Evolutionary conservation across 2,888 invertebrate species (phyloP).

Genomic region (Lathronympha strigana): DNA sequence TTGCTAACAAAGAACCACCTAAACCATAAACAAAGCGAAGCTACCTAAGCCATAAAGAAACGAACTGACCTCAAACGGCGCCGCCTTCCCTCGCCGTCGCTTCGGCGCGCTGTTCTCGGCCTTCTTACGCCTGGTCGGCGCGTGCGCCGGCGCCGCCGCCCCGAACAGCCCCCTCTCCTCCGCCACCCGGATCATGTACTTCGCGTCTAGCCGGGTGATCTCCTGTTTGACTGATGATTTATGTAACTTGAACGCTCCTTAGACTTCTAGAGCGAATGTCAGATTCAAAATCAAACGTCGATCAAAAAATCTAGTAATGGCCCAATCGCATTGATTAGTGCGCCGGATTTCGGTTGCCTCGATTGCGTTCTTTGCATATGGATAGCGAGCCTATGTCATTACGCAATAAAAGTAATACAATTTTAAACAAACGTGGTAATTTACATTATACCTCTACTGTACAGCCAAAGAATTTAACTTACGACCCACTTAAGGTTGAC

Average conservation of each 20-base stretch:
- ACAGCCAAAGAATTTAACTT: too few relatives aligned
- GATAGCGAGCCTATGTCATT: too few relatives aligned
- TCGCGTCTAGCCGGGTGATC: slow-evolving; percentile 90
- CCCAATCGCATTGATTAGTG: too few relatives aligned
- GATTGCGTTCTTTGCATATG: too few relatives aligned
- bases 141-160: slow-evolving; percentile 64
- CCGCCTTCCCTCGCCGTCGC: slow-evolving; percentile 60
- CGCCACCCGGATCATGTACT: slow-evolving; percentile 93
- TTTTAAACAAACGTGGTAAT: too few relatives aligned
- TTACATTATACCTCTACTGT: too few relatives aligned
- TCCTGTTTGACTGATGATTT: slow-evolving; percentile 74
- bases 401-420: too few relatives aligned
- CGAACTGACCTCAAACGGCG: background rate
- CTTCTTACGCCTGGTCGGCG: slow-evolving; percentile 65
- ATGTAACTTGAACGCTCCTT: slow-evolving; percentile 47
- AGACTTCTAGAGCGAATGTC: slow-evolving; percentile 31
- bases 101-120: slow-evolving; percentile 63
- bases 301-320: background rate
- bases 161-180: slow-evolving; percentile 92
- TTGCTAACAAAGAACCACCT: too few relatives aligned
- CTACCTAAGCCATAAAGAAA: background rate
- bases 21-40: too few relatives aligned
- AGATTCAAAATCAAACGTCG: background rate
- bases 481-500: too few relatives aligned
- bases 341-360: too few relatives aligned